Evolutionary conservation across 1,140 invertebrate species (phyloP), one percentile per base, ranked within the genome.

Genomic region (Bathynomus jamesi): DNA sequence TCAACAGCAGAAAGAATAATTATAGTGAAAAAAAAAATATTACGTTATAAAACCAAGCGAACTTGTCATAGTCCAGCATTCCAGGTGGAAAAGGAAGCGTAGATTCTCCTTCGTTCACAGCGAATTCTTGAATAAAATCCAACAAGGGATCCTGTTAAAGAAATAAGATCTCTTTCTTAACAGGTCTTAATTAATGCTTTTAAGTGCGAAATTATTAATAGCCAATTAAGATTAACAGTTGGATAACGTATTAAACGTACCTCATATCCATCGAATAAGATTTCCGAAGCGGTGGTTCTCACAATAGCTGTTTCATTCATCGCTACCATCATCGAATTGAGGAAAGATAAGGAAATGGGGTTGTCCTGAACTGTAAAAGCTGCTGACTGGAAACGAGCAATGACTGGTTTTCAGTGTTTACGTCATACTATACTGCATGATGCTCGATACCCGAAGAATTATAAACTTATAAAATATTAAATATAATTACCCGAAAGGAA

Each of bases 41-140:
- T 10, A 69, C 67, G 25, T 69, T 69, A 28, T 69, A 69, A 28
- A 69, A 69, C 67, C 67, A 69, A 27, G 4, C 67, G 40, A 69
- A 61, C 4, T 29, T 69, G 46, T 69, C 67, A 61, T 69, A 69
- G 53, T 61, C 53, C 4, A 69, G 53, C 13, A 69, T 32, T 11
- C 5, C 67, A 8, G 17, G 4, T 4, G 66, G 66, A 3, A 68
- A 53, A n/a, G n/a, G n/a, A n/a, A n/a, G n/a, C n/a, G n/a, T n/a
- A n/a, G n/a, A n/a, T n/a, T n/a, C n/a, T n/a, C n/a, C n/a, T n/a
- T n/a, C n/a, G n/a, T n/a, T n/a, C n/a, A n/a, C n/a, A n/a, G n/a
- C n/a, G n/a, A n/a, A n/a, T n/a, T n/a, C n/a, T n/a, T 69, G 53
- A 4, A 69, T 53, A 2, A 25, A 25, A 5, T 5, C 32, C 5